Evolutionary conservation across 2,113 vertebrate genomes (phyloP), one percentile per base, ranked within the genome.

Genomic region (Neomonachus schauinslandi): DNA sequence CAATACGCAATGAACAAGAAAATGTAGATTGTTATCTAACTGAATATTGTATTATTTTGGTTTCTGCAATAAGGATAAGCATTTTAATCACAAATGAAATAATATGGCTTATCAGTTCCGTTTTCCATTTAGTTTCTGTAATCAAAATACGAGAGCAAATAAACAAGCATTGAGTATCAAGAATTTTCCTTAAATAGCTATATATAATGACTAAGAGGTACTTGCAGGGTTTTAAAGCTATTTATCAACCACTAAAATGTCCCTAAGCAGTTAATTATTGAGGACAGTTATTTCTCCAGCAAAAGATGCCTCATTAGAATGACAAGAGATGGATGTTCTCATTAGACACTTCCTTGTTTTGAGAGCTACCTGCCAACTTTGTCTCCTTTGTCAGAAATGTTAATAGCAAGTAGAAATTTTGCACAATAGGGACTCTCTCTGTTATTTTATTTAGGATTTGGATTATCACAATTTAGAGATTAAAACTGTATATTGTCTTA

Each of bases 201-300:
- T 81, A 46, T 74, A 46, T 65, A 93, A 95, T 72, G 96, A 91
- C 85, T 49, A 91, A 86, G 53, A 83, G 33, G 31, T 84, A 31
- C 31, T 96, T 67, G 16, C 28, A 21, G 5, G 9, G 9, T 63
- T 95, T 81, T 89, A 67, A 92, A 94, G 82, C 67, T 84, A 39
- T 92, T 91, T 97, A 72, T 85, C 95, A 97, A 53, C 59, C 76
- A 95, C 33, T 94, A 92, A 97, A 83, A 42, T 51, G 72, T 94
- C 51, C 39, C 81, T 93, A 89, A 95, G 95, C 94, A 97, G 91
- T 95, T 97, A 97, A 91, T 98, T 98, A 97, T 59, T 84, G 71
- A 91, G 96, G 81, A 11, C 53, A 26, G 33, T 95, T 96, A 92
- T 92, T 98, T 97, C 49, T 28, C 67, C 79, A 84, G 86, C 74